Evolutionary conservation across 2,113 vertebrate genomes (phyloP), one percentile per base, ranked within the genome.

Genomic region (Orientallactaga bullata): DNA sequence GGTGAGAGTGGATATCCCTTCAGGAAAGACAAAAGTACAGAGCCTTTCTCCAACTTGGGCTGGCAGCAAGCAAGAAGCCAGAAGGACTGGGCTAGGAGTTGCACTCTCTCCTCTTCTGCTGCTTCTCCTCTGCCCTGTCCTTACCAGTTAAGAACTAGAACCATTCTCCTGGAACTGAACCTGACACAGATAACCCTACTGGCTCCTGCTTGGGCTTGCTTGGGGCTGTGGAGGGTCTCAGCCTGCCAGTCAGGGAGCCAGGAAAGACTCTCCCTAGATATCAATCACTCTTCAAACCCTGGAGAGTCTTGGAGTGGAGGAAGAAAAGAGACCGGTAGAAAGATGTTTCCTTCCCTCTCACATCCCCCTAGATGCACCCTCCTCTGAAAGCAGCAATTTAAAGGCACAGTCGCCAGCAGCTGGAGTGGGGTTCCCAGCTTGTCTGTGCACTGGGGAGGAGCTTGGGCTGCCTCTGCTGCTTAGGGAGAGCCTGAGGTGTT

Each of bases 331-430:
- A 80, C 81, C 18, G 47, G 86, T 61, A 94, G 69, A 71, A 96
- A 96, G 93, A 96, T 80, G 89, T 96, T 97, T 85, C 94, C 61
- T 82, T 97, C 89, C 93, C 93, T 97, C 94, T 86, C 58, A 78
- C 92, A 86, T 95, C 72, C 91, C 93, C 90, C 89, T 71, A 85
- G 81, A 88, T 95, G 61, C 95, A 82, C 89, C 80, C 94, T 96
- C 94, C 0, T 96, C 94, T 0, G 26, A 96, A 96, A 97, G 95
- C 94, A 95, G 95, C 89, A 96, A 96, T 97, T 95, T 96, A 97
- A 97, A 97, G 97, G 94, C 93, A 96, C 96, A 97, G 96, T 95
- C 69, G 0, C 89, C 35, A n/a, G 96, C 89, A 94, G 90, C 93
- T 89, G 89, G 90, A 97, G 89, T 90, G 77, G 90, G 95, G 87